A percentile compares a stretch with the other conserved stretches of the same genome.
Conservation (phyloP, 2,797 vertebrate species). For the Parambassis ranga region DNA sequence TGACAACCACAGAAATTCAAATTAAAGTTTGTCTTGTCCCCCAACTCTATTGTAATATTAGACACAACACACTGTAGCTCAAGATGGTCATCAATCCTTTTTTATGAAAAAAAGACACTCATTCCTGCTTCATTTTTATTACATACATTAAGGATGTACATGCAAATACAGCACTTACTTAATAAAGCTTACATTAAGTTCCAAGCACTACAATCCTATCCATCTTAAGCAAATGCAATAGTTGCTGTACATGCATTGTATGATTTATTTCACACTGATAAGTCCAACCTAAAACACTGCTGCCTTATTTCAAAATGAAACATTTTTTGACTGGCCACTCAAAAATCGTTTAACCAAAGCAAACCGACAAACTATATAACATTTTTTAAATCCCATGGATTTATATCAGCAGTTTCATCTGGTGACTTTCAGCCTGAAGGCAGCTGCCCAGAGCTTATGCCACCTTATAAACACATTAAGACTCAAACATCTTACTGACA, state of each 20-base stretch:
- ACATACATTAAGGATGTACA: no score
- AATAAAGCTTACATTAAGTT: no score
- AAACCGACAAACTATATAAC: conserved; percentile 2
- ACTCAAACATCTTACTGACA: conserved; percentile 39
- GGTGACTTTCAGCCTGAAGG: conserved; percentile 6
- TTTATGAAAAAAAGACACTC: conserved; percentile 15
- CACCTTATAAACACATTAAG: conserved; percentile 12
- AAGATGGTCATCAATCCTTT: conserved; percentile 20
- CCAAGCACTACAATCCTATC: no score
- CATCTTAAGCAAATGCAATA: no score
- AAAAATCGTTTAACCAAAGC: no score
- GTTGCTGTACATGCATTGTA: no score
- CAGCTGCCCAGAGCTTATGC: conserved; percentile 2
- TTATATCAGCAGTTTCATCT: neutral
- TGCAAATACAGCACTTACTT: no score
- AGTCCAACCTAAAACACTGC: no score
- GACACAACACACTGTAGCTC: conserved; percentile 33
- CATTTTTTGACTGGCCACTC: no score
- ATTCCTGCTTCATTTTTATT: neutral
- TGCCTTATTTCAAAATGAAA: no score
- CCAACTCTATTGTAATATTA: conserved; percentile 36
- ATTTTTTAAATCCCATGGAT: conserved; percentile 7
- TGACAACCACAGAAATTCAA: conserved; percentile 53
- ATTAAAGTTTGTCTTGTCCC: conserved; percentile 50
- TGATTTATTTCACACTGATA: no score